Evolutionary conservation across 64 coral and sea anemone species (phyloP).

Genomic region (Trachythela sp.): DNA sequence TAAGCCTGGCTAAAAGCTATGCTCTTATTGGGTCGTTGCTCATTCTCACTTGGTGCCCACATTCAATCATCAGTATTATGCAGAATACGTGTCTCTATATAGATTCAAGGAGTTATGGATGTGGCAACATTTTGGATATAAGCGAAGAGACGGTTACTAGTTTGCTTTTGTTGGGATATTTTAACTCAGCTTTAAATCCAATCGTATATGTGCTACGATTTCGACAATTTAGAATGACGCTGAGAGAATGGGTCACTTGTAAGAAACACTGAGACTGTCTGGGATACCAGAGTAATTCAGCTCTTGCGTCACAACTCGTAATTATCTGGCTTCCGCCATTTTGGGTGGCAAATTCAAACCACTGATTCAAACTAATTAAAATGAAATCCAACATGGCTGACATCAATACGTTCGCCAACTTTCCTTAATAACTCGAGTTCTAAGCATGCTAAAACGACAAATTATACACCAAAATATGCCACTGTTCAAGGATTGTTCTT

Average conservation of each 20-base stretch:
- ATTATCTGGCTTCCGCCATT: no score
- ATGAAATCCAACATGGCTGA: no score
- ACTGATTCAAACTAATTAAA: no score
- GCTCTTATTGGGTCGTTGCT: constrained; percentile 11
- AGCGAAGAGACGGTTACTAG: no score
- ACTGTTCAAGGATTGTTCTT: no score
- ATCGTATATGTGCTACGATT: constrained; percentile 6
- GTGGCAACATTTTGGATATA: background rate
- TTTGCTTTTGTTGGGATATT: background rate
- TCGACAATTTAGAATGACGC: background rate
- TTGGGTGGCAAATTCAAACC: no score
- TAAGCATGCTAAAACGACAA: no score
- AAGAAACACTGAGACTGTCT: background rate
- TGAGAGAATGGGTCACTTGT: background rate
- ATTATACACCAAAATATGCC: no score
- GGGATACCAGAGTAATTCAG: no score
- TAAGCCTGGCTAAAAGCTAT: background rate
- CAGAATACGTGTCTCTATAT: background rate
- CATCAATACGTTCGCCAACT: no score
- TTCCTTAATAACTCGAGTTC: no score
- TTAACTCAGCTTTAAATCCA: background rate
- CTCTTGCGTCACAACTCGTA: no score
- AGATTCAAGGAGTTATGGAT: background rate
- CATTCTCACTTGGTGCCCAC: constrained; percentile 12
- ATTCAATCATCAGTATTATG: background rate